A percentile compares a stretch with the other conserved stretches of the same genome.
phyloP scores from a whole-genome alignment of 2,888 invertebrate species.

The Cheilosia soror region DNA sequence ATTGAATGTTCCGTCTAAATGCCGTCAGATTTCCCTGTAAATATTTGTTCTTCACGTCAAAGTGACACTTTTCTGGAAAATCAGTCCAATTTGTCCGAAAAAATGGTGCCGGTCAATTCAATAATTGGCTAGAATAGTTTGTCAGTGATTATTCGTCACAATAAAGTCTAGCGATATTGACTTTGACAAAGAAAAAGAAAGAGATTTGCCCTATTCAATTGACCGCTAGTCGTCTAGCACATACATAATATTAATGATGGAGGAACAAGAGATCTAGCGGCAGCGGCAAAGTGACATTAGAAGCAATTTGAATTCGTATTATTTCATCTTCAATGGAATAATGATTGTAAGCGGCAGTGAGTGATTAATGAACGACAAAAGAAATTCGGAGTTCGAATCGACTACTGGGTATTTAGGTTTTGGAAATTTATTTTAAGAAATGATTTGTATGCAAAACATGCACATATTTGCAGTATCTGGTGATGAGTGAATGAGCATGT shows the following conservation, averaged over 20 bases:
- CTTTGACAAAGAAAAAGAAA: conserved; percentile 29
- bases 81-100: neutral
- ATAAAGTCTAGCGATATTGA: conserved; percentile 24
- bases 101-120: neutral
- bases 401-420: conserved; percentile 6
- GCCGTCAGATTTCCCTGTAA: conserved; percentile 4
- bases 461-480: neutral
- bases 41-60: neutral
- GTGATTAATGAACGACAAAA: conserved; percentile 29
- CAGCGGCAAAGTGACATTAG: too few species aligned
- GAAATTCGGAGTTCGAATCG: neutral
- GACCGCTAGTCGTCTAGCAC: too few species aligned
- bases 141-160: neutral
- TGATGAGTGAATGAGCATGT: conserved; percentile 5
- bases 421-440: neutral
- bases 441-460: conserved; percentile 30
- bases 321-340: too few species aligned
- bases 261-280: too few species aligned
- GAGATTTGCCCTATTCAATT: too few species aligned
- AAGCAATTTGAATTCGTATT: too few species aligned
- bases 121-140: neutral
- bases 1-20: neutral
- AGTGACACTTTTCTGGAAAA: neutral
- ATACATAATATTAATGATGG: too few species aligned
- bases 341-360: neutral